Evolutionary conservation across 2,797 vertebrate genomes (phyloP).

Genomic region (Cossypha heuglini): DNA sequence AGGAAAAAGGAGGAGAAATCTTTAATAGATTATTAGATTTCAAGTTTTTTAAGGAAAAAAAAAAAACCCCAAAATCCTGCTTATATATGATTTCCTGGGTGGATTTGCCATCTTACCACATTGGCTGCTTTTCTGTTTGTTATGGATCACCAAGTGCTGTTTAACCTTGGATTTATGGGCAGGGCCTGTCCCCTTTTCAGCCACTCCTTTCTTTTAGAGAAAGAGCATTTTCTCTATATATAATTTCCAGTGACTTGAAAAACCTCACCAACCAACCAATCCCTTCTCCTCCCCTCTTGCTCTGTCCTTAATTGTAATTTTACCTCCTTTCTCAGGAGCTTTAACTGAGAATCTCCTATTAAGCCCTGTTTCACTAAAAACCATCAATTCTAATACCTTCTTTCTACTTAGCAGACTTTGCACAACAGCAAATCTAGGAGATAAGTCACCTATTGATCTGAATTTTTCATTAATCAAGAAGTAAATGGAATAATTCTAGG

Average conservation of each 20-base stretch:
- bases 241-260: neutral
- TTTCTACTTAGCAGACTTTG: slow-evolving; percentile 48
- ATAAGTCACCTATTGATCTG: slow-evolving; percentile 29
- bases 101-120: neutral
- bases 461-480: slow-evolving; percentile 32
- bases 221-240: neutral
- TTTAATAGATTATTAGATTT: neutral
- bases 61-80: neutral
- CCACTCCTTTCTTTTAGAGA: neutral
- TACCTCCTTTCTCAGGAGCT: neutral
- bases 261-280: neutral
- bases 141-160: neutral
- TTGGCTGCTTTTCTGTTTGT: neutral
- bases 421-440: slow-evolving; percentile 2
- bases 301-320: neutral
- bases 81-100: neutral
- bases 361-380: slow-evolving; percentile 25
- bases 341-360: slow-evolving; percentile 17
- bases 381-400: neutral
- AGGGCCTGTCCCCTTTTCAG: neutral
- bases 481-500: slow-evolving; percentile 9
- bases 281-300: neutral
- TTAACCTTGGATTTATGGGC: neutral
- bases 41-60: neutral
- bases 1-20: neutral